These are phyloP conservation scores for Chromis chromis DNA, from an alignment of 2,797 vertebrate genomes.

Conservation along the genomic window DNA sequence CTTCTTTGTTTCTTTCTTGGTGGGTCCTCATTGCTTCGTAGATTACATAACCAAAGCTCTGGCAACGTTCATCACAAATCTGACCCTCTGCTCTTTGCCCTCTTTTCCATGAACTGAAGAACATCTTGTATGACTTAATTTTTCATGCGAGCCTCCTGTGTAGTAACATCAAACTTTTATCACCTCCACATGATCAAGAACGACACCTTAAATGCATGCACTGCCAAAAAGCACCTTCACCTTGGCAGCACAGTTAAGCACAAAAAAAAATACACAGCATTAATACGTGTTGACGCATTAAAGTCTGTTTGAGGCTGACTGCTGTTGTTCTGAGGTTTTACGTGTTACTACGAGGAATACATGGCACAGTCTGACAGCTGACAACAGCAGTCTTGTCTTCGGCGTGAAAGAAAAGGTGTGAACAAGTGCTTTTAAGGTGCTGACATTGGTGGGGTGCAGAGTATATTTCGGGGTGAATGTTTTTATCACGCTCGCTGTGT, in stretches of 20 bases:
- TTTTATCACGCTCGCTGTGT: slow-evolving; percentile 23
- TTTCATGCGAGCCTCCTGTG: background rate
- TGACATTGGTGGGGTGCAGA: slow-evolving; percentile 28
- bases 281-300: slow-evolving; percentile 62
- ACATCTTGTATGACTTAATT: background rate
- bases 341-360: slow-evolving; percentile 13
- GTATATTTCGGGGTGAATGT: slow-evolving; percentile 23
- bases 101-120: slow-evolving; percentile 1
- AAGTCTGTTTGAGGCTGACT: slow-evolving; percentile 45
- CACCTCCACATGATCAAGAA: slow-evolving; percentile 25
- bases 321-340: slow-evolving; percentile 49
- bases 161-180: background rate
- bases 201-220: slow-evolving; percentile 19
- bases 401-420: slow-evolving; percentile 39
- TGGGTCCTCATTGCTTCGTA: too few species aligned
- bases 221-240: slow-evolving; percentile 47
- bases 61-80: too few species aligned
- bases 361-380: slow-evolving; percentile 52
- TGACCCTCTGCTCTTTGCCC: background rate
- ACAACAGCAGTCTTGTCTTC: slow-evolving; percentile 42
- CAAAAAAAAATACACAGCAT: slow-evolving; percentile 19
- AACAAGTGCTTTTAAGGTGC: slow-evolving; percentile 45
- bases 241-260: slow-evolving; percentile 39
- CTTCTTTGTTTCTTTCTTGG: too few species aligned
- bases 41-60: too few species aligned